phyloP scores from a whole-genome alignment of 2,888 invertebrate genomes.

The Homarus gammarus region DNA sequence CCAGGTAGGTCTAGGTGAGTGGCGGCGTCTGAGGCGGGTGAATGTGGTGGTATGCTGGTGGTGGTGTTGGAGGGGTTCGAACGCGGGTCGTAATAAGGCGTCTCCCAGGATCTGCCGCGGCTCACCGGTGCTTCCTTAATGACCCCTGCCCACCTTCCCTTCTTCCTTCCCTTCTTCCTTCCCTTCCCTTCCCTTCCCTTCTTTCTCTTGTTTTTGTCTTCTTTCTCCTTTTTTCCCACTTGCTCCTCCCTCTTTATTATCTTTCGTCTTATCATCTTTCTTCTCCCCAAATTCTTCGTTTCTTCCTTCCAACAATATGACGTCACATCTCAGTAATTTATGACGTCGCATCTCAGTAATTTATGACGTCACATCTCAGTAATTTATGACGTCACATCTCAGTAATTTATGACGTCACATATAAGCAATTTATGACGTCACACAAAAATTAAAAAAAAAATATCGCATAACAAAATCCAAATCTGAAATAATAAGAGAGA shows the following conservation, averaged over 20 bases:
- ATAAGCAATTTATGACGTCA: too few species aligned
- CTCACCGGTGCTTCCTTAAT: slow-evolving; percentile 45
- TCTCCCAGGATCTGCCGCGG: slow-evolving; percentile 46
- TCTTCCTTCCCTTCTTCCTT: too few species aligned
- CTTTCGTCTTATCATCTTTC: neutral
- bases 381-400: too few species aligned
- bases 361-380: too few species aligned
- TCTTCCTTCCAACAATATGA: too few species aligned
- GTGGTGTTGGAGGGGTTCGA: neutral
- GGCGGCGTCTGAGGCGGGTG: neutral
- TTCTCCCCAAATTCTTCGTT: neutral
- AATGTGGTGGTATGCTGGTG: neutral
- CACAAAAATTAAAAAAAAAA: too few species aligned
- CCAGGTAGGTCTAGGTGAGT: slow-evolving; percentile 27
- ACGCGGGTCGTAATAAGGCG: slow-evolving; percentile 50
- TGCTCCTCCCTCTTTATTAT: neutral
- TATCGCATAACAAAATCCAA: too few species aligned
- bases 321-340: too few species aligned
- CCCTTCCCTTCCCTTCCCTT: neutral
- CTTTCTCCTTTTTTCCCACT: neutral
- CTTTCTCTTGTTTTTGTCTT: neutral
- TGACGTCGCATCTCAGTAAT: too few species aligned
- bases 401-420: too few species aligned
- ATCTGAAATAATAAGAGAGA: too few species aligned
- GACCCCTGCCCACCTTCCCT: slow-evolving; percentile 22